Percentiles rank a stretch among this genome's conserved stretches.
Conservation (phyloP, 2,113 vertebrate species). For the Choloepus hoffmanni region DNA sequence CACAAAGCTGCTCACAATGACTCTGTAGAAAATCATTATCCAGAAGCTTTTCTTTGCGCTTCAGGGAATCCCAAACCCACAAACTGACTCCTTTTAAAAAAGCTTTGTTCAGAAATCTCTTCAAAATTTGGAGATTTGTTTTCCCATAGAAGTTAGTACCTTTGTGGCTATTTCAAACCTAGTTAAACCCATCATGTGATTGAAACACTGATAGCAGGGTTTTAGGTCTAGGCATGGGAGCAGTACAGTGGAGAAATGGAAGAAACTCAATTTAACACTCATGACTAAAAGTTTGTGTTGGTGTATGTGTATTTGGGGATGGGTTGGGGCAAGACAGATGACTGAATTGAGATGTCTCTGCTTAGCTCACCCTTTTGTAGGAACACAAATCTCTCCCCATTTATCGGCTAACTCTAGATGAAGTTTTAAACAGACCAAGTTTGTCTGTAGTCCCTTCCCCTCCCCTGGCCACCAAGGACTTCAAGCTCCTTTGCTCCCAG, state of each 20-base stretch:
- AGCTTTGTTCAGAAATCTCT: constrained; percentile 25
- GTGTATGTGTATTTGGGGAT: background rate
- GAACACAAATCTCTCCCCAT: background rate
- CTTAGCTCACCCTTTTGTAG: background rate
- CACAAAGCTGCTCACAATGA: background rate
- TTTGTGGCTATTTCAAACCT: background rate
- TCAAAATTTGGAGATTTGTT: constrained; percentile 23
- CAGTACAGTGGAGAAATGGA: background rate
- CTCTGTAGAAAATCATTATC: background rate
- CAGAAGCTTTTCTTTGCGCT: constrained; percentile 4
- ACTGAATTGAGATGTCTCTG: background rate
- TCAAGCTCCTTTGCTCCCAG: background rate
- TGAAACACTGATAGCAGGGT: background rate
- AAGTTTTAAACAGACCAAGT: constrained; percentile 35
- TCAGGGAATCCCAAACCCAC: background rate
- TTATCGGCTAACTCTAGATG: background rate
- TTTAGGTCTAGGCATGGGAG: background rate
- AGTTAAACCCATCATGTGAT: background rate
- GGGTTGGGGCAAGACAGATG: background rate
- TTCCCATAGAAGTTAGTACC: constrained; percentile 14
- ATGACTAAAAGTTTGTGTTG: background rate
- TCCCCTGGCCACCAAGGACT: background rate
- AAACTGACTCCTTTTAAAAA: constrained; percentile 7
- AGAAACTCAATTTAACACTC: background rate
- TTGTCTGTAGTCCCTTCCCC: background rate